Base-by-base conservation (phyloP, 2,797 vertebrate species). In the Echeneis naucrates region DNA sequence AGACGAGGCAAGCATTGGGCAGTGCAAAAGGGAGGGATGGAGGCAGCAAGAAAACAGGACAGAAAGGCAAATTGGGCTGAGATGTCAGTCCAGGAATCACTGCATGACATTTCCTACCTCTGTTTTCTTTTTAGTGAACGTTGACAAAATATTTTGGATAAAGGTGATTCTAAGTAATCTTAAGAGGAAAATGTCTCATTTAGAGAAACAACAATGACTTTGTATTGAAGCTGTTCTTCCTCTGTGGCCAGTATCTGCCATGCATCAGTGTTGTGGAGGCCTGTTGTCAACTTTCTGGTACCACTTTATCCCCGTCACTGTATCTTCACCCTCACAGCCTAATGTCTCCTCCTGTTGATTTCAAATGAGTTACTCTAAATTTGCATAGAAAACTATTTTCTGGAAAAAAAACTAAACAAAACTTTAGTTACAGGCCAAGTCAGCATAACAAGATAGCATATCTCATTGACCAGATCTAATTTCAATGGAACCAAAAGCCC, bases 401-500 rank as follows among this genome's bases (percentile, higher is more conserved):
- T 3, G n/a, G n/a, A n/a, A 42, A 17, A 42, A 35, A 7, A 19
- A 2, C n/a, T n/a, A n/a, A n/a, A n/a, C 44, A 74, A 69, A 30
- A 45, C 14, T 12, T n/a, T 23, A 52, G 21, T 30, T 45, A 14
- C 16, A 58, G 30, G 30, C 73, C 64, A 69, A 30, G 33, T 70
- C 57, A 72, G 68, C 78, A 35, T 71, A 50, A 82, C 57, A 66
- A n/a, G 52, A 48, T 40, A 55, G 74, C 19, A 7, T 42, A 61
- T 76, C 42, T 35, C 33, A 76, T 77, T 48, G 59, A 81, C 64
- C 59, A 42, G 45, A 61, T 72, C 51, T 76, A 24, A 58, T 81
- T 74, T 74, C 50, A 68, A 62, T 68, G 79, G 35, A 55, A 51
- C 44, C 58, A 53, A 37, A 51, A 68, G 63, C 72, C 77, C 81